Base-by-base conservation (phyloP, 2,797 vertebrate species). In the Erethizon dorsatum region DNA sequence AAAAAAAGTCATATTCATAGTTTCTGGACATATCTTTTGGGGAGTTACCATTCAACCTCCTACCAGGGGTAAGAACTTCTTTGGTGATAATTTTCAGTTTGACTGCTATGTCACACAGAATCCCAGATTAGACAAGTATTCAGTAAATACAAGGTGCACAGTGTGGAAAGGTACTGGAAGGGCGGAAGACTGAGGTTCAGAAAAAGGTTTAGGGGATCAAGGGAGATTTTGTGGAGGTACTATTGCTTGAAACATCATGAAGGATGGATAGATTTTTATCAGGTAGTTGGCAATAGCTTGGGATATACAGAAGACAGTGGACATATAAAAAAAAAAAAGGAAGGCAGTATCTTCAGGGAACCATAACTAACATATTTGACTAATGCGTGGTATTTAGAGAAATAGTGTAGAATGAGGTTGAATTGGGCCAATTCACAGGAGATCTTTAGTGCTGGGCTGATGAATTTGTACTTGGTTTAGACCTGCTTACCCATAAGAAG, bases 391-490 rank as follows among this genome's bases (percentile, higher is more conserved):
- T 77, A 47, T 82, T 95, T 71, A 57, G 77, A 87, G 80, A 96
- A 93, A 93, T 52, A 93, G 41, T 84, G 33, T 80, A 73, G 31
- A 85, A 92, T 79, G 50, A 47, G 15, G 15, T 79, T 65, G 28
- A 94, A 85, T 31, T 4, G 5, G 61, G 69, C 52, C 50, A 93
- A 3, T 56, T 95, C 37, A 41, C 22, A 24, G 17, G 24, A 93
- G 63, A 26, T n/a, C 41, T 41, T 87, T 73, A 63, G 71, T 71
- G n/a, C 33, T 94, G 47, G 28, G 11, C 80, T 80, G 78, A 83
- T 87, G 57, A 88, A 87, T 96, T 87, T 92, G 75, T 92, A 88
- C 57, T 90, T 87, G 57, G 56, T 91, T 90, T 91, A 86, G 67
- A 75, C 33, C 75, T 82, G 65, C 41, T 94, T 94, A 78, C 80